These are phyloP conservation scores for Fragum fragum DNA, from an alignment of 2,888 invertebrate genomes.

Conservation along the genomic window DNA sequence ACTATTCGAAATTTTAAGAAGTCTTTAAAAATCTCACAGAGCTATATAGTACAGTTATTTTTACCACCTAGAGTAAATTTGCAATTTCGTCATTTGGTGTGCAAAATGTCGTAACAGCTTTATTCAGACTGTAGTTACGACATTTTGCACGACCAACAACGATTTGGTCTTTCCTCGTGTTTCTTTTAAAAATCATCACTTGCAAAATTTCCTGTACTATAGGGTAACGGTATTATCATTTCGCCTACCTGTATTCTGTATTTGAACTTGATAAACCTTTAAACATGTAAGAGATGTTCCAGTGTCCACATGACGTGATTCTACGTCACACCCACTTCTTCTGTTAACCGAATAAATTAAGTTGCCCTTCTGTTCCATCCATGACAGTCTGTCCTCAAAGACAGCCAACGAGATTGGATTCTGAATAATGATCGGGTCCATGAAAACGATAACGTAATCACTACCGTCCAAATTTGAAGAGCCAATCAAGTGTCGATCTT, in stretches of 20 bases:
- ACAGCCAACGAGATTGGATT: neutral
- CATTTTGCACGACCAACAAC: no score
- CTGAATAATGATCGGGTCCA: neutral
- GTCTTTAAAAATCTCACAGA: no score
- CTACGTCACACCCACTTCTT: neutral
- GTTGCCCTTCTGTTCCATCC: neutral
- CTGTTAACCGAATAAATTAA: neutral
- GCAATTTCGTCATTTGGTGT: no score
- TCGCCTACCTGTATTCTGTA: neutral
- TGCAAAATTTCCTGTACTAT: no score
- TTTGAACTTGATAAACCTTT: neutral
- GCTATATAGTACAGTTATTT: no score
- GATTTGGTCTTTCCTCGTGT: no score
- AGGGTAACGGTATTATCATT: no score
- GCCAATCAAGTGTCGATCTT: conserved; percentile 1
- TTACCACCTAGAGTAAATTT: no score
- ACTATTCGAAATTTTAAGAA: no score
- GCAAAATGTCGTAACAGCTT: no score
- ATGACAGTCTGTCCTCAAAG: neutral
- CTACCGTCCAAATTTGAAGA: conserved; percentile 1
- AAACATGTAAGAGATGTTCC: neutral
- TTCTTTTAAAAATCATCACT: no score
- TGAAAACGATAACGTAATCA: neutral
- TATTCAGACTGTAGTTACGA: no score
- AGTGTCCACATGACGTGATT: neutral